phyloP scores from a whole-genome alignment of 1,140 invertebrate genomes.

The Tachypleus tridentatus region DNA sequence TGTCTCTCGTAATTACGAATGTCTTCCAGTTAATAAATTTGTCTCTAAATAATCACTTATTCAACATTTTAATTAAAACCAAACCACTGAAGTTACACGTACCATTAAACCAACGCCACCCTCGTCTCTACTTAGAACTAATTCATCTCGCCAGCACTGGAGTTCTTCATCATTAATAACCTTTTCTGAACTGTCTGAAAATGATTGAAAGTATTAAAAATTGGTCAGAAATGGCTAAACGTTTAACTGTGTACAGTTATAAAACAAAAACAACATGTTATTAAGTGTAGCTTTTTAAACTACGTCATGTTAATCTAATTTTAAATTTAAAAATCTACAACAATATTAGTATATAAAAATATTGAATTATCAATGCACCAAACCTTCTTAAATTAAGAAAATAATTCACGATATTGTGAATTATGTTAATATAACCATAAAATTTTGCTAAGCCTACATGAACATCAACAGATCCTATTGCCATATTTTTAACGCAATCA shows the following conservation, averaged over 20 bases:
- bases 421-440: not conserved
- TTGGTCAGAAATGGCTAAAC: not conserved
- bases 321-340: not conserved
- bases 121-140: conserved; percentile 28
- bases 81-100: not conserved
- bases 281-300: not conserved
- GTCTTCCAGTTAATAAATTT: too few species aligned
- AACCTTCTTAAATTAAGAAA: not conserved
- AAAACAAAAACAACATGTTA: not conserved
- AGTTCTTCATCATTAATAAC: conserved; percentile 34
- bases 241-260: not conserved
- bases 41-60: too few species aligned
- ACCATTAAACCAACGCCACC: conserved; percentile 30
- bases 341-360: not conserved
- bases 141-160: conserved; percentile 35
- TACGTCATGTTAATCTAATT: not conserved
- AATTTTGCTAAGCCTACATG: not conserved
- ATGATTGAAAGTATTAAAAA: not conserved
- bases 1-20: too few species aligned
- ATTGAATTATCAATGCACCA: not conserved
- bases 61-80: too few species aligned
- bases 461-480: not conserved
- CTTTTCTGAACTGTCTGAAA: conserved; percentile 34
- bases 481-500: not conserved
- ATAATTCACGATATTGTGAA: not conserved